These are phyloP conservation scores for Mormyrus lacerda DNA, from an alignment of 2,113 vertebrate species.

Conservation along the genomic window DNA sequence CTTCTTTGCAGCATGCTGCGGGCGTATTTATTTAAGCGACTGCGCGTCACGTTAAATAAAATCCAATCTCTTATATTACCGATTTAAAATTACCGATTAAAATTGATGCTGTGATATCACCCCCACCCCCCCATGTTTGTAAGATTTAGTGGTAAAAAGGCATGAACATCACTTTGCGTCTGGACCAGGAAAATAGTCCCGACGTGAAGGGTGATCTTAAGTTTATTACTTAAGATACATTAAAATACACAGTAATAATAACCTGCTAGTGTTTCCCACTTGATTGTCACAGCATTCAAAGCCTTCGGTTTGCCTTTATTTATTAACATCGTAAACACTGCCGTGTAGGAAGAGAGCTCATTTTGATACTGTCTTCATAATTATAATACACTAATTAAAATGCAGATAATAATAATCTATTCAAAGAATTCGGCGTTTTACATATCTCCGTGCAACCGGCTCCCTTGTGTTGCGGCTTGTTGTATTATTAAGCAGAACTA, in stretches of 20 bases:
- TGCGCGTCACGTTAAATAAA: neutral
- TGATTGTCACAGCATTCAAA: neutral
- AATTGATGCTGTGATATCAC: neutral
- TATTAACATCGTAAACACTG: neutral
- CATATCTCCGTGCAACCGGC: constrained; percentile 19
- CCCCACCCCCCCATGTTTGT: neutral
- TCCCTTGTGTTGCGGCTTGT: constrained; percentile 7
- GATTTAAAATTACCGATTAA: neutral
- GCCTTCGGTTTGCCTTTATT: neutral
- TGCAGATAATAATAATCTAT: constrained; percentile 30
- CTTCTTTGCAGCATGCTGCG: neutral
- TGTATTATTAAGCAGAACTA: constrained; percentile 43
- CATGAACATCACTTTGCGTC: neutral
- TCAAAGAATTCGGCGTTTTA: constrained; percentile 20
- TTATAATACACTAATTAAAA: constrained; percentile 36
- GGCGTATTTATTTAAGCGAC: neutral
- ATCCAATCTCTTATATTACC: neutral
- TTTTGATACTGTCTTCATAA: constrained; percentile 19
- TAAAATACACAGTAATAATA: neutral
- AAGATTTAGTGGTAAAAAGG: neutral
- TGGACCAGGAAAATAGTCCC: neutral
- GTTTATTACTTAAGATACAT: neutral
- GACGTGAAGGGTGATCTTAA: neutral
- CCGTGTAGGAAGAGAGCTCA: neutral
- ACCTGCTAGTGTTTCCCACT: neutral